Percentiles rank a stretch among this genome's conserved stretches.
Conservation (phyloP, 2,113 vertebrate species). For the Prionailurus bengalensis region DNA sequence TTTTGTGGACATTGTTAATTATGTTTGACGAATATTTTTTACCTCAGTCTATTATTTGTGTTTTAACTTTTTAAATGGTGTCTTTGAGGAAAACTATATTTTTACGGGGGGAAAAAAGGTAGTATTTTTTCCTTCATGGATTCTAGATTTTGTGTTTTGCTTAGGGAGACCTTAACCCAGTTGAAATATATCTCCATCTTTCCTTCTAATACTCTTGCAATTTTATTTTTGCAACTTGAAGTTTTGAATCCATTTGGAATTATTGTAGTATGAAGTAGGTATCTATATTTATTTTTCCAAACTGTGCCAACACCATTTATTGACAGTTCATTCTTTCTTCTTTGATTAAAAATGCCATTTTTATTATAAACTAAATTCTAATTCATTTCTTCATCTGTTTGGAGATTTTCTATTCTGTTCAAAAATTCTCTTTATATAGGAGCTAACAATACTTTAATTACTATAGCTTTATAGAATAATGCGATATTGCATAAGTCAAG, state of each 20-base stretch:
- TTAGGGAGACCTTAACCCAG: neutral
- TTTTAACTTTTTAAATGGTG: conserved; percentile 42
- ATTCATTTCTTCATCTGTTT: neutral
- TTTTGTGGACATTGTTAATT: neutral
- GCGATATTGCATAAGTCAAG: neutral
- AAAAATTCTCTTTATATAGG: neutral
- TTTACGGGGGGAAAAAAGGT: neutral
- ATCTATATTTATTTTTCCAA: conserved; percentile 43
- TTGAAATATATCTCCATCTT: neutral
- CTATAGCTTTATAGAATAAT: neutral
- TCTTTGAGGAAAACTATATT: conserved; percentile 30
- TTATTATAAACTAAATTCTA: conserved; percentile 14
- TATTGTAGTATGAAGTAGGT: neutral
- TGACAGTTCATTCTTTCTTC: neutral
- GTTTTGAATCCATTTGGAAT: conserved; percentile 3
- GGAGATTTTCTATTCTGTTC: neutral
- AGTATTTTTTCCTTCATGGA: neutral
- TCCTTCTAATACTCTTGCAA: neutral
- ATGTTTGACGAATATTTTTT: conserved; percentile 35
- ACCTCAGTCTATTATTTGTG: neutral
- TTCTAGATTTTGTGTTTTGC: neutral
- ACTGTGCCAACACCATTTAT: neutral
- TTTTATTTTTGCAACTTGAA: neutral
- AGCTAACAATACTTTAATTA: conserved; percentile 14
- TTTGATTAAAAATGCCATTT: conserved; percentile 36